phyloP scores from a whole-genome alignment of 2,888 invertebrate genomes.

The Nymphalis urticae region DNA sequence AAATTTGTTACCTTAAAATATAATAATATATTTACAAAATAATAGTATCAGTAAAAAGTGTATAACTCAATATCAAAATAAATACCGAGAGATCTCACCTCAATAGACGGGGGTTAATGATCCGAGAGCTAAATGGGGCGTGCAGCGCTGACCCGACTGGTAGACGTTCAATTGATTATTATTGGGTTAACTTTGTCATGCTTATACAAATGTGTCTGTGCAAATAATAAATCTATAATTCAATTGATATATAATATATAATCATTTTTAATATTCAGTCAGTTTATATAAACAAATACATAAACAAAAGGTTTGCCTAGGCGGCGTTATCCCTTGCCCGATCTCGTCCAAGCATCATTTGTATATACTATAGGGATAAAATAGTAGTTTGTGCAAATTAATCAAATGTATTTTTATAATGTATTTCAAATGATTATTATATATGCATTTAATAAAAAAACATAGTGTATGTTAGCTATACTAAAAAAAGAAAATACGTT shows the following conservation, averaged over 20 bases:
- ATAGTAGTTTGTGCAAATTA: too few relatives aligned
- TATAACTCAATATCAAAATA: slow-evolving; percentile 2
- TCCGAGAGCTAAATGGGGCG: slow-evolving; percentile 45
- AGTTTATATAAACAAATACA: neutral
- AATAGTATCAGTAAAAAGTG: neutral
- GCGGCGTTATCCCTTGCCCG: too few relatives aligned
- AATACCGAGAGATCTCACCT: slow-evolving; percentile 40
- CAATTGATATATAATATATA: neutral
- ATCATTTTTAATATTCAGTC: neutral
- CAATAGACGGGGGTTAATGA: slow-evolving; percentile 49
- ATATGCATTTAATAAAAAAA: too few relatives aligned
- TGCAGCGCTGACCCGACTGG: slow-evolving; percentile 29
- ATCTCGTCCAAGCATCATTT: too few relatives aligned
- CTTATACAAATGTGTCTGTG: neutral
- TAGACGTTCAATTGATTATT: slow-evolving; percentile 25
- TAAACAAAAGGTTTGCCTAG: too few relatives aligned
- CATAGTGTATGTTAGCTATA: too few relatives aligned
- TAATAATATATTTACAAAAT: neutral
- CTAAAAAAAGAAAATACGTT: too few relatives aligned
- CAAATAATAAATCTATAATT: neutral
- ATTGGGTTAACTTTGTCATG: neutral
- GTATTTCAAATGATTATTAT: too few relatives aligned
- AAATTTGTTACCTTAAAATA: neutral
- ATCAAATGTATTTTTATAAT: too few relatives aligned
- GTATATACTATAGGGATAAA: too few relatives aligned